phyloP scores from a whole-genome alignment of 2,113 vertebrate species.

The Ailurus styani region DNA sequence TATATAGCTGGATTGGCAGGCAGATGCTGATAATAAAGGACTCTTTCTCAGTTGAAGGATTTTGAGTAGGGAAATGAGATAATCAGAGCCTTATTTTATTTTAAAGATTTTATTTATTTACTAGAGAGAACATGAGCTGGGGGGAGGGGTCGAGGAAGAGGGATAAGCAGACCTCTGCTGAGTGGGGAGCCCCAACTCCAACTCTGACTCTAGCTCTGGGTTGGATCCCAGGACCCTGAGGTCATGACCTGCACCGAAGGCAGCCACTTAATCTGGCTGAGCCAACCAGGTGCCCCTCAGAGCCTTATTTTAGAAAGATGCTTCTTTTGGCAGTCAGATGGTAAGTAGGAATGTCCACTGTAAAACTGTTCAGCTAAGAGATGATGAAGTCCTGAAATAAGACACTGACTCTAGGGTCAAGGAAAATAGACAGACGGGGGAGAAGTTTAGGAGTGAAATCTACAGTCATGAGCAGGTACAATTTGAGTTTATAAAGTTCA shows the following conservation, averaged over 20 bases:
- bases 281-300: background rate
- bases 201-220: background rate
- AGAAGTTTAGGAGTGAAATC: background rate
- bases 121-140: background rate
- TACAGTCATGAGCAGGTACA: background rate
- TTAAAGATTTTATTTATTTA: background rate
- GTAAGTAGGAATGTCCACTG: background rate
- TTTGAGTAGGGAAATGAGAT: background rate
- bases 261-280: background rate
- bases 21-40: background rate
- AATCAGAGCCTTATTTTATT: background rate
- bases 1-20: background rate
- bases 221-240: background rate
- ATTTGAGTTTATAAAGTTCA: background rate
- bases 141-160: background rate
- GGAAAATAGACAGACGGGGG: background rate
- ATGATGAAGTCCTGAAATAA: background rate
- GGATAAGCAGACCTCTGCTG: background rate
- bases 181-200: background rate
- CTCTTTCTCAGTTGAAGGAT: background rate
- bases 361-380: background rate
- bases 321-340: background rate
- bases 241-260: background rate
- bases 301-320: background rate
- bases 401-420: background rate